These are phyloP conservation scores for Schizopygopsis malacanthus DNA, from an alignment of 2,797 vertebrate species.

Conservation along the genomic window DNA sequence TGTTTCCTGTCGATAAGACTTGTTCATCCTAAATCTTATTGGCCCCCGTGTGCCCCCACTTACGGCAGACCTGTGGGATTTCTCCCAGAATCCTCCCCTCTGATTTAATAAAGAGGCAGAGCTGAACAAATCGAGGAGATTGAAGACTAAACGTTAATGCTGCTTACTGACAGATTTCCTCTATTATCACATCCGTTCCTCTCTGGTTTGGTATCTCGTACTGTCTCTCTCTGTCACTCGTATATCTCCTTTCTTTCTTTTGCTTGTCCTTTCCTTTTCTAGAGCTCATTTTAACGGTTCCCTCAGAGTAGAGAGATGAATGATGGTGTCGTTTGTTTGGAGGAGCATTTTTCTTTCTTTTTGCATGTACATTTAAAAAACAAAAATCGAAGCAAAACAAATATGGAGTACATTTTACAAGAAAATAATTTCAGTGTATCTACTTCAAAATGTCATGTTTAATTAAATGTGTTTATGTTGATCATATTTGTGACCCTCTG, in stretches of 20 bases:
- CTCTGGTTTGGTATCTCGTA: slow-evolving; percentile 14
- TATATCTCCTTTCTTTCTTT: background rate
- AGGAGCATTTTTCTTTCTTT: background rate
- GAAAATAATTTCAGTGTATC: background rate
- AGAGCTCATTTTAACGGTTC: background rate
- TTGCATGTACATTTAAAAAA: background rate
- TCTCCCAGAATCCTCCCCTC: slow-evolving; percentile 63
- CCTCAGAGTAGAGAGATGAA: slow-evolving; percentile 6
- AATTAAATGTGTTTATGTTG: background rate
- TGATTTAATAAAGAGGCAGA: slow-evolving; percentile 78
- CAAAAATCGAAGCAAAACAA: background rate
- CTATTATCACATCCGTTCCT: slow-evolving; percentile 58
- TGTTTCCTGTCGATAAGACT: slow-evolving; percentile 64
- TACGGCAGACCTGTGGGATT: slow-evolving; percentile 73
- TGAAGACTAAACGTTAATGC: slow-evolving; percentile 64
- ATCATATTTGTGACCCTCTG: background rate
- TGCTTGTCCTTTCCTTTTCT: background rate
- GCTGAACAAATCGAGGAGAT: slow-evolving; percentile 75
- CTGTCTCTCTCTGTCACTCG: slow-evolving; percentile 7
- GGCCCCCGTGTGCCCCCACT: slow-evolving; percentile 69
- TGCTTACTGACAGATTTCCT: slow-evolving; percentile 70
- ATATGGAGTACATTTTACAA: background rate
- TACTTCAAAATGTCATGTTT: background rate
- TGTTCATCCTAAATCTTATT: slow-evolving; percentile 70
- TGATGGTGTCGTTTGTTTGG: background rate